phyloP scores from a whole-genome alignment of 2,113 vertebrate species.

The Rhinopomastus cyanomelas region DNA sequence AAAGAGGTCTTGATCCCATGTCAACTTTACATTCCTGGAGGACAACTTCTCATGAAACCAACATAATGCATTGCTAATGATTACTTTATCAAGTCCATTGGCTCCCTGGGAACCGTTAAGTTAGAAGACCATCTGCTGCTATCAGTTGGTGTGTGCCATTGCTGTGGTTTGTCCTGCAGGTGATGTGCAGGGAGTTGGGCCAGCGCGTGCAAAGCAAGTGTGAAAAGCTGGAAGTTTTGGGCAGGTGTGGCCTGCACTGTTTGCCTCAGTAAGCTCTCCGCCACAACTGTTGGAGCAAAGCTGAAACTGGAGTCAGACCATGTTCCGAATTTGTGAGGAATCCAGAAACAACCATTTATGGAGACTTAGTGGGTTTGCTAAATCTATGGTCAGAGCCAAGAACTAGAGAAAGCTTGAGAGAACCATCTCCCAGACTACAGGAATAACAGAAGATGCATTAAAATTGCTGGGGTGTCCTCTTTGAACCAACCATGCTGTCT shows the following conservation, averaged over 20 bases:
- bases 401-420: not conserved
- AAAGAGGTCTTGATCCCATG: slow-evolving; percentile 28
- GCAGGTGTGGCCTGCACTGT: not conserved
- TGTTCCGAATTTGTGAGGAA: not conserved
- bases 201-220: not conserved
- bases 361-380: not conserved
- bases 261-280: not conserved
- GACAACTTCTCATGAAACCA: slow-evolving; percentile 29
- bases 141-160: not conserved
- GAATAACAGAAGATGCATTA: not conserved
- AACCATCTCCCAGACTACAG: not conserved
- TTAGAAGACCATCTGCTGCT: slow-evolving; percentile 40
- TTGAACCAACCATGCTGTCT: not conserved
- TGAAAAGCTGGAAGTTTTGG: not conserved
- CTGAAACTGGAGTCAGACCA: not conserved
- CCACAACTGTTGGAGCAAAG: not conserved
- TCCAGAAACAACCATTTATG: not conserved
- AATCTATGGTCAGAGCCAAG: not conserved
- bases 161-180: not conserved
- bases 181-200: not conserved
- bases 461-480: not conserved
- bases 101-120: not conserved
- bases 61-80: slow-evolving; percentile 18
- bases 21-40: slow-evolving; percentile 32
- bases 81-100: not conserved